phyloP scores from a whole-genome alignment of 1,140 invertebrate genomes.

The Scaptomyza montana region DNA sequence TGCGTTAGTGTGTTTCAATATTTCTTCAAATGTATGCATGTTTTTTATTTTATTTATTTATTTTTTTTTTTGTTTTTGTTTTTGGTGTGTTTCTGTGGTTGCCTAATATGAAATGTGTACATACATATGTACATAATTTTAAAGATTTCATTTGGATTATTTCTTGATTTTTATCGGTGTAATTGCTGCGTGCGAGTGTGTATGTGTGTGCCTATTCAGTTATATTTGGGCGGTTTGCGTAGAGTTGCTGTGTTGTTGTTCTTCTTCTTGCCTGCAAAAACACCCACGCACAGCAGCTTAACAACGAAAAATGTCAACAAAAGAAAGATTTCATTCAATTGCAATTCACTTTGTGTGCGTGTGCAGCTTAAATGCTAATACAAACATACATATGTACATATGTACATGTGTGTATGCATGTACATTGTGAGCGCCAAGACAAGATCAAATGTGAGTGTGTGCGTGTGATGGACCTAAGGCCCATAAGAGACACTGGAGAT shows the following conservation, averaged over 20 bases:
- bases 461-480: neutral
- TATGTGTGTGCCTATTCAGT: conserved; percentile 28
- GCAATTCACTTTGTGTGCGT: neutral
- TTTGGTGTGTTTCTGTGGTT: conserved; percentile 21
- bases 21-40: conserved; percentile 44
- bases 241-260: conserved; percentile 22
- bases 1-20: conserved; percentile 11
- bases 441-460: too few relatives aligned
- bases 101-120: conserved; percentile 21
- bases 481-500: neutral
- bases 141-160: conserved; percentile 18
- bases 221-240: conserved; percentile 34
- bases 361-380: conserved; percentile 22
- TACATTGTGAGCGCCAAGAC: too few relatives aligned
- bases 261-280: conserved; percentile 10
- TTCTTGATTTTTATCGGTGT: conserved; percentile 17
- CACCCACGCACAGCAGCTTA: conserved; percentile 15
- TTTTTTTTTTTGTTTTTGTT: conserved; percentile 25
- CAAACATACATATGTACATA: conserved; percentile 21
- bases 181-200: neutral
- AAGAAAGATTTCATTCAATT: conserved; percentile 32
- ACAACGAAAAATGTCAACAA: conserved; percentile 6
- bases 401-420: neutral
- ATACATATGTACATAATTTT: conserved; percentile 9
- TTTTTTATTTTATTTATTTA: conserved; percentile 39